Conservation (phyloP, 2,888 invertebrate genomes). For the Girardia tigrina region DNA sequence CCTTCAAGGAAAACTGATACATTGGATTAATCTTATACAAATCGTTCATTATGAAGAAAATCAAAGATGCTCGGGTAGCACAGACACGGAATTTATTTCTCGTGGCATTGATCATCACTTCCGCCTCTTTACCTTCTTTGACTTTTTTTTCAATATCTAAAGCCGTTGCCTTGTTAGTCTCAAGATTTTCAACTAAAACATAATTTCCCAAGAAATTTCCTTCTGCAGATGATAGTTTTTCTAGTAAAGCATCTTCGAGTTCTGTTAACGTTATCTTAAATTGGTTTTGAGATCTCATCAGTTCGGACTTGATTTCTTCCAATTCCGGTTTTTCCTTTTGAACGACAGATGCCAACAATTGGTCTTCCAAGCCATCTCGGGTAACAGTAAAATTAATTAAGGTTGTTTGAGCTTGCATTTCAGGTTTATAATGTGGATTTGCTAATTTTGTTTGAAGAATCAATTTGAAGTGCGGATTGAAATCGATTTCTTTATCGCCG, state of each 20-base stretch:
- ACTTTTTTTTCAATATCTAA: slow-evolving; percentile 81
- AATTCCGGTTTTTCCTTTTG: slow-evolving; percentile 88
- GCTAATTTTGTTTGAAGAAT: slow-evolving; percentile 85
- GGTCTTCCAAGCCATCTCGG: slow-evolving; percentile 83
- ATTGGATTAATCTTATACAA: slow-evolving; percentile 87
- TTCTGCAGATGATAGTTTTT: slow-evolving; percentile 74
- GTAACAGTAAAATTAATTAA: slow-evolving; percentile 92
- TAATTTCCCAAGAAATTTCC: slow-evolving; percentile 85
- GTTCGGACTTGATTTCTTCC: slow-evolving; percentile 79
- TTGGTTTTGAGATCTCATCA: slow-evolving; percentile 87
- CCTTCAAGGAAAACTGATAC: slow-evolving; percentile 77
- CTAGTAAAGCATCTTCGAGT: slow-evolving; percentile 78
- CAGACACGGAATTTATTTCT: slow-evolving; percentile 79
- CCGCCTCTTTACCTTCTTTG: slow-evolving; percentile 76
- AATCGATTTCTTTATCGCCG: slow-evolving; percentile 89
- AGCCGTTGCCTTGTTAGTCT: slow-evolving; percentile 83
- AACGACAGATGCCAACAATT: slow-evolving; percentile 82
- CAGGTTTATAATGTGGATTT: slow-evolving; percentile 92
- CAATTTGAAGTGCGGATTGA: slow-evolving; percentile 68
- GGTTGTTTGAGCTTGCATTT: slow-evolving; percentile 94
- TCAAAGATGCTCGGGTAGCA: slow-evolving; percentile 74
- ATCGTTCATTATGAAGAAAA: slow-evolving; percentile 87
- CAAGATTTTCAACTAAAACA: slow-evolving; percentile 82
- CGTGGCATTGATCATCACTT: slow-evolving; percentile 77
- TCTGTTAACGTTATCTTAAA: slow-evolving; percentile 84